Percentiles rank a stretch among this genome's conserved stretches.
phyloP scores from a whole-genome alignment of 2,113 vertebrate species.

The Pelmatolapia mariae region DNA sequence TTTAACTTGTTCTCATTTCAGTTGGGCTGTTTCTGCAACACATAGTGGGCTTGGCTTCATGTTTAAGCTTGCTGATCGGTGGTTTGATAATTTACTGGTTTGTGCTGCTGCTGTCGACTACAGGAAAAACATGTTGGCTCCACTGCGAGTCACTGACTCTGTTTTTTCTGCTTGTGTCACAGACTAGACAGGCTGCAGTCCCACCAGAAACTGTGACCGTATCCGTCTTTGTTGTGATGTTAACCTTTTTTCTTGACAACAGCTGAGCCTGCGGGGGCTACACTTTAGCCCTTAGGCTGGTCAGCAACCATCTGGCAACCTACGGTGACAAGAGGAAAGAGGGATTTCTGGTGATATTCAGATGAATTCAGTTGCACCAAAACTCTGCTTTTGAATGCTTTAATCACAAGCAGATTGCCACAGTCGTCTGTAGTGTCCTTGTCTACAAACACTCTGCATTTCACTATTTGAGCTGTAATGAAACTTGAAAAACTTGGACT shows the following conservation, averaged over 20 bases:
- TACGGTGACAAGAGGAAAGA: neutral
- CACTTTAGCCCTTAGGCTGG: neutral
- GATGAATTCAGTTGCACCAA: neutral
- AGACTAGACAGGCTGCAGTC: neutral
- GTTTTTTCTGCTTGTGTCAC: neutral
- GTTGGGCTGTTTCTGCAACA: neutral
- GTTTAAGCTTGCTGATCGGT: neutral
- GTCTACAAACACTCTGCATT: neutral
- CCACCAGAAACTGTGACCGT: neutral
- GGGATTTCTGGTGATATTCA: neutral
- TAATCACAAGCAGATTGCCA: neutral
- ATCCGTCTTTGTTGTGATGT: neutral
- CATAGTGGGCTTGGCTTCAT: neutral
- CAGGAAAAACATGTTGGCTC: rapidly evolving
- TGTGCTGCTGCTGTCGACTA: neutral
- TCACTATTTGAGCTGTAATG: neutral
- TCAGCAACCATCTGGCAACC: neutral
- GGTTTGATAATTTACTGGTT: neutral
- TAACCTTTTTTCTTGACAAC: neutral
- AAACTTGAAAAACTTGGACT: neutral
- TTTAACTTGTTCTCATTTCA: neutral
- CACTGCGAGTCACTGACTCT: rapidly evolving
- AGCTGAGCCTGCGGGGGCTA: rapidly evolving
- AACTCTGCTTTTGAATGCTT: neutral
- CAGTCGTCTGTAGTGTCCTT: neutral